Base-by-base conservation (phyloP, 1,140 invertebrate species). In the Hylaeus volcanicus region DNA sequence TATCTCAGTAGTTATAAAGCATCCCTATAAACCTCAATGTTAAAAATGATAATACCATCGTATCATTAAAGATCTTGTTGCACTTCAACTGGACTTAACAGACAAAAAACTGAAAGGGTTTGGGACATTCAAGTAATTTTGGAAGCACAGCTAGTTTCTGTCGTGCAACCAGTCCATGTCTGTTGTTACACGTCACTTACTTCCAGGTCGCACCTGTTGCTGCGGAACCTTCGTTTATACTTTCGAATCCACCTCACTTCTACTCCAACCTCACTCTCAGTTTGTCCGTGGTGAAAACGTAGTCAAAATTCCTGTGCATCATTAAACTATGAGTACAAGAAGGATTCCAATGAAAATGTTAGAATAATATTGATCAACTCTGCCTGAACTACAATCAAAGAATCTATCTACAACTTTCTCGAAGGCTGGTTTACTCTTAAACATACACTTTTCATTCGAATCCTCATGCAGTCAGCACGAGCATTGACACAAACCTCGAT, bases 221-320 rank as follows among this genome's bases (percentile, higher is more conserved):
- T 86, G 88, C 85, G 89, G 89, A 91, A 90, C 86, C 88, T 92
- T 90, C 88, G 88, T 88, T 89, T 86, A 88, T 90, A 90, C 87
- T 90, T 91, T 91, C 79, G 90, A 86, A 91, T 92, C 90, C 90
- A 89, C 90, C 90, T 91, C 89, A 88, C 90, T 91, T 92, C 90
- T 92, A 92, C 91, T 92, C 91, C 91, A 90, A 92, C 88, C 88
- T 92, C 90, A 91, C 89, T 92, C 90, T 92, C 90, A 91, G 90
- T 92, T 92, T 91, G 91, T 90, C 90, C 91, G 78, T 88, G 91
- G 90, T 90, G 89, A 92, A 92, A 92, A 92, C 89, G 91, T 85
- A 92, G 92, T 92, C 91, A 92, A 91, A 74, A 89, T 91, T 90
- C 92, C 92, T 92, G 92, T 91, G 87, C 91, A 92, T 91, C 85